phyloP scores from a whole-genome alignment of 2,888 invertebrate species.

The Drosophila borealis region DNA sequence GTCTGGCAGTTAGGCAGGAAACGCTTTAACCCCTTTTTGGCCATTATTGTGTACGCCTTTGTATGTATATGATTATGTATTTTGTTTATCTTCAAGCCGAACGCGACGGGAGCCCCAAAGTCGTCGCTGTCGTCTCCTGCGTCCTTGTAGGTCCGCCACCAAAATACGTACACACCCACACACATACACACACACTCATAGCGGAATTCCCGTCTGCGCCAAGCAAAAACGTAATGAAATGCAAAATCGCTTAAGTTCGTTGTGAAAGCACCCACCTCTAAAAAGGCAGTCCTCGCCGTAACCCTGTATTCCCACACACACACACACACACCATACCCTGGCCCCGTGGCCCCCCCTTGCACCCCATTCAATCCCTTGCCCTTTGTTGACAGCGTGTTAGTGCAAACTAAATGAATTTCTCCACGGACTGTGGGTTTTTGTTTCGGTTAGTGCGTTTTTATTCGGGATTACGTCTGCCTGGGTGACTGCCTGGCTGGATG shows the following conservation, averaged over 20 bases:
- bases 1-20: constrained; percentile 38
- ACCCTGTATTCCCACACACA: constrained; percentile 18
- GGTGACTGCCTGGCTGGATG: constrained; percentile 21
- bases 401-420: constrained; percentile 83
- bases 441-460: constrained; percentile 57
- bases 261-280: constrained; percentile 38
- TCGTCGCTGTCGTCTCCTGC: constrained; percentile 26
- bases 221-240: constrained; percentile 73
- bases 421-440: constrained; percentile 73
- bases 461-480: constrained; percentile 54
- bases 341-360: constrained; percentile 3
- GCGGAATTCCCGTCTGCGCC: constrained; percentile 39
- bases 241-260: constrained; percentile 78
- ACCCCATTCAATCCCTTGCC: constrained; percentile 8
- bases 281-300: constrained; percentile 7
- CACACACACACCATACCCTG: constrained; percentile 1
- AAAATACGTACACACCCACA: constrained; percentile 29
- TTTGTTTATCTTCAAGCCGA: constrained; percentile 74
- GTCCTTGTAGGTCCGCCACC: constrained; percentile 33
- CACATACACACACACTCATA: constrained; percentile 5
- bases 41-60: constrained; percentile 58
- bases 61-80: constrained; percentile 67
- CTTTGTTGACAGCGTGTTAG: constrained; percentile 81
- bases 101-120: constrained; percentile 41
- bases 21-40: constrained; percentile 64